These are phyloP conservation scores for Tenebrosternarchus preto DNA, from an alignment of 2,113 vertebrate species.

Conservation along the genomic window DNA sequence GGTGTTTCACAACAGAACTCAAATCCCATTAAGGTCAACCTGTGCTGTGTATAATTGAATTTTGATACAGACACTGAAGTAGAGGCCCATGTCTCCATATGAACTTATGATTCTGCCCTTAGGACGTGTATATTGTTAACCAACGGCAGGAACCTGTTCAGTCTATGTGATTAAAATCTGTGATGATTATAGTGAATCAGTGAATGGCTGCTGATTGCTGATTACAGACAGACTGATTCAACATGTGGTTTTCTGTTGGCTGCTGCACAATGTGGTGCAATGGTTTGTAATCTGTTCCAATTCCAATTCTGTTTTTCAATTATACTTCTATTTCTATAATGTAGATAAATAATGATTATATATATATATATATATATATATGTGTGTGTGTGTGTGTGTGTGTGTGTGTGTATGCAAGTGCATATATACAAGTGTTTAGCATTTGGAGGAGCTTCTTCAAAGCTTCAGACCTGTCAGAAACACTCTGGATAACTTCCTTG, in stretches of 20 bases:
- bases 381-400: too few species aligned
- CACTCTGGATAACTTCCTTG: too few species aligned
- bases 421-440: too few species aligned
- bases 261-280: neutral
- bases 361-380: too few species aligned
- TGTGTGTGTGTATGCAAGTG: too few species aligned
- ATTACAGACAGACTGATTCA: too few species aligned
- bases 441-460: too few species aligned
- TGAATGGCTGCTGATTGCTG: too few species aligned
- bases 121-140: neutral
- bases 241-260: neutral
- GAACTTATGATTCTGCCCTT: neutral
- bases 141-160: neutral
- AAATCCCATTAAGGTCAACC: conserved; percentile 53
- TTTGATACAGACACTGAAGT: conserved; percentile 57
- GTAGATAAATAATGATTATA: too few species aligned
- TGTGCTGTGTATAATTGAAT: conserved; percentile 57
- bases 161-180: neutral
- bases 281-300: neutral
- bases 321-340: too few species aligned
- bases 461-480: too few species aligned
- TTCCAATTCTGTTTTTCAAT: neutral
- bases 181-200: too few species aligned
- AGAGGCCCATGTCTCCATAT: conserved; percentile 44
- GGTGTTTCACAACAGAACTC: conserved; percentile 39